These are phyloP conservation scores for Caenorhabditis imperialis DNA, from an alignment of 2,888 invertebrate genomes.

Conservation along the genomic window DNA sequence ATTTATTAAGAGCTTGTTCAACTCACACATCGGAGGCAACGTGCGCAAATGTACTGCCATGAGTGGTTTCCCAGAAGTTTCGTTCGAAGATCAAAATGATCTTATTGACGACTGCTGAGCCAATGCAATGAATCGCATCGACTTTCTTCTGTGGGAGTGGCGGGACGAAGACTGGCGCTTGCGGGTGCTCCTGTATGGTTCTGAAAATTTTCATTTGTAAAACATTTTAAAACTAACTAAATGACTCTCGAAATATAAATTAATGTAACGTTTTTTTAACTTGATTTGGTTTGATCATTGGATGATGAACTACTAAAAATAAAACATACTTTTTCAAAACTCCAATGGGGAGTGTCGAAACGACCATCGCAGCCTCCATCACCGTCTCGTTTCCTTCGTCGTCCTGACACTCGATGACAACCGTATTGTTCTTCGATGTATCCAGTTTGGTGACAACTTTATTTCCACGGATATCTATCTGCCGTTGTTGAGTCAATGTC, in stretches of 20 bases:
- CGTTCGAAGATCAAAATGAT: constrained; percentile 95
- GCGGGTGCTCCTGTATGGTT: constrained; percentile 1
- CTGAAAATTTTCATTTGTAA: no score
- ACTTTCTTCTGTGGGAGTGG: constrained; percentile 96
- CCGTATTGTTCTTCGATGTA: constrained; percentile 77
- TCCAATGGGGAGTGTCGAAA: constrained; percentile 96
- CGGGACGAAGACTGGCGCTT: constrained; percentile 84
- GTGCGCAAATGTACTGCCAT: constrained; percentile 85
- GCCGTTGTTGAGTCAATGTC: constrained; percentile 86
- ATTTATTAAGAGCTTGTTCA: not conserved
- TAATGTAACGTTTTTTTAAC: no score
- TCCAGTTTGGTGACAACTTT: constrained; percentile 91
- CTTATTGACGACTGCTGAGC: constrained; percentile 82
- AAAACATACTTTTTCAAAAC: constrained; percentile 83
- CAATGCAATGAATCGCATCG: constrained; percentile 92
- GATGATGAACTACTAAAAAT: no score
- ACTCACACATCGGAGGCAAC: constrained; percentile 9
- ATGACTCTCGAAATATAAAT: no score
- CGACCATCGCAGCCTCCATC: constrained; percentile 88
- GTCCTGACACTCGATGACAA: constrained; percentile 2
- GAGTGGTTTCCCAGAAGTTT: constrained; percentile 97
- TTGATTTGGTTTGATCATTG: no score
- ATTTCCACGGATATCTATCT: constrained; percentile 92
- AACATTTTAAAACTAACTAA: no score
- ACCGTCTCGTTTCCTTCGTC: constrained; percentile 3